A percentile compares a stretch with the other conserved stretches of the same genome.
Conservation (phyloP, 2,797 vertebrate species). For the Synanceia verrucosa region DNA sequence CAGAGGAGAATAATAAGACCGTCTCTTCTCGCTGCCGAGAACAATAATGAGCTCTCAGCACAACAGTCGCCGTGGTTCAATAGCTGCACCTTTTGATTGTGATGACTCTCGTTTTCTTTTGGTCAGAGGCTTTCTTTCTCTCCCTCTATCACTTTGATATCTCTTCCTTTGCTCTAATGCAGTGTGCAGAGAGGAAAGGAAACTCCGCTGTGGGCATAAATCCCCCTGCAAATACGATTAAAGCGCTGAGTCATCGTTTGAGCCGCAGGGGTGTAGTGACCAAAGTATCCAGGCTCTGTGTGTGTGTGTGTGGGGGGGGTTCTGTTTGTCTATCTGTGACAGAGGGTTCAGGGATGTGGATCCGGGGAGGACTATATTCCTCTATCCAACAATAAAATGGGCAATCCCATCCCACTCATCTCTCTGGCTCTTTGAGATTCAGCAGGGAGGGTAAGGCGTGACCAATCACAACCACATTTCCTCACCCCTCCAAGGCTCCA, state of each 20-base stretch:
- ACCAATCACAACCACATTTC: slow-evolving; percentile 54
- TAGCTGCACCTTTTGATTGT: slow-evolving; percentile 55
- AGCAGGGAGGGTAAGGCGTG: slow-evolving; percentile 43
- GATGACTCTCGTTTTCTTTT: slow-evolving; percentile 19
- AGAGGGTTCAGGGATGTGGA: slow-evolving; percentile 28
- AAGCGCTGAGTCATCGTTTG: slow-evolving; percentile 74
- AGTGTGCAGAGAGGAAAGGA: slow-evolving; percentile 45
- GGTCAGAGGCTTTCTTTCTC: slow-evolving; percentile 8
- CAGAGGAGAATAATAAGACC: slow-evolving; percentile 66
- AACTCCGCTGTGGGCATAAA: slow-evolving; percentile 67
- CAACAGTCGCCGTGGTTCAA: slow-evolving; percentile 57
- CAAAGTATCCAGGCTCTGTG: slow-evolving; percentile 32
- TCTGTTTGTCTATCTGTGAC: slow-evolving; percentile 45
- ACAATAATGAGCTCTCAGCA: slow-evolving; percentile 68
- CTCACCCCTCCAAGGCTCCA: slow-evolving; percentile 25
- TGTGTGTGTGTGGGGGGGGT: slow-evolving; percentile 6
- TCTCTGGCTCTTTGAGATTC: slow-evolving; percentile 51
- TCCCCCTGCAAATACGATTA: slow-evolving; percentile 78
- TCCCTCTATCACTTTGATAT: slow-evolving; percentile 29
- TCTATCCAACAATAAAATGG: slow-evolving; percentile 55
- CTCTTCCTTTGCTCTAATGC: slow-evolving; percentile 2
- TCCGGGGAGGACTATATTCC: slow-evolving; percentile 10
- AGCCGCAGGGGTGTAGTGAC: slow-evolving; percentile 62
- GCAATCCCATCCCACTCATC: slow-evolving; percentile 56
- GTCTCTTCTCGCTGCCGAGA: slow-evolving; percentile 46